Conservation (phyloP, 2,113 vertebrate species). For the Ammospiza nelsoni region DNA sequence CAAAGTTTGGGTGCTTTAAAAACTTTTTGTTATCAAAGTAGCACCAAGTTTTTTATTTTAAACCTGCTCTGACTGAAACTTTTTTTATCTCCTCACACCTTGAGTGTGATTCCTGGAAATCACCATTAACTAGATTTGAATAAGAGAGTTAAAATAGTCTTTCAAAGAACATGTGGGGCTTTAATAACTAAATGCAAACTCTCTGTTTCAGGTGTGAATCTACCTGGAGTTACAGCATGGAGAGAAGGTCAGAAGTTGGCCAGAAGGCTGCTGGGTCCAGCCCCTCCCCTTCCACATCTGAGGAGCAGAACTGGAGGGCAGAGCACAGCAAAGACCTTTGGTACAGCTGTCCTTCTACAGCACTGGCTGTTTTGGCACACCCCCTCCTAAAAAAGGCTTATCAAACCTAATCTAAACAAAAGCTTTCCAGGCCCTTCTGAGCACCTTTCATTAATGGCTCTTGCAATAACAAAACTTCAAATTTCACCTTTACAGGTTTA, state of each 20-base stretch:
- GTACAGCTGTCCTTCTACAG: neutral
- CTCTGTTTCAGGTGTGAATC: constrained; percentile 49
- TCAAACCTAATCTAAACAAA: neutral
- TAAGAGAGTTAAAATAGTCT: neutral
- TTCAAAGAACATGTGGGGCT: neutral
- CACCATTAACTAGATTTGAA: neutral
- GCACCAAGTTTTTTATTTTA: neutral
- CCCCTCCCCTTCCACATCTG: neutral
- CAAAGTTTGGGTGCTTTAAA: neutral
- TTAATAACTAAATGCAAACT: neutral
- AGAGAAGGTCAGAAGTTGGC: constrained; percentile 71
- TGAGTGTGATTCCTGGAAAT: neutral
- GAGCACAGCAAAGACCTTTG: neutral
- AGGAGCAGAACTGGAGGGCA: neutral
- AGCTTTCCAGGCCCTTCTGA: neutral
- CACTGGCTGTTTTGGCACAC: neutral
- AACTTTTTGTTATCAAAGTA: neutral
- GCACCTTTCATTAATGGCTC: neutral
- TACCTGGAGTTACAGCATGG: constrained; percentile 61
- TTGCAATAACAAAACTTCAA: neutral
- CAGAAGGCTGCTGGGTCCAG: constrained; percentile 66
- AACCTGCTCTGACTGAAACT: neutral
- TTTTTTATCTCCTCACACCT: neutral
- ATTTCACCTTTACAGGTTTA: neutral
- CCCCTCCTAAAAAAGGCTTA: neutral